Evolutionary conservation across 2,888 invertebrate genomes (phyloP).

Genomic region (Andrena hattorfiana): DNA sequence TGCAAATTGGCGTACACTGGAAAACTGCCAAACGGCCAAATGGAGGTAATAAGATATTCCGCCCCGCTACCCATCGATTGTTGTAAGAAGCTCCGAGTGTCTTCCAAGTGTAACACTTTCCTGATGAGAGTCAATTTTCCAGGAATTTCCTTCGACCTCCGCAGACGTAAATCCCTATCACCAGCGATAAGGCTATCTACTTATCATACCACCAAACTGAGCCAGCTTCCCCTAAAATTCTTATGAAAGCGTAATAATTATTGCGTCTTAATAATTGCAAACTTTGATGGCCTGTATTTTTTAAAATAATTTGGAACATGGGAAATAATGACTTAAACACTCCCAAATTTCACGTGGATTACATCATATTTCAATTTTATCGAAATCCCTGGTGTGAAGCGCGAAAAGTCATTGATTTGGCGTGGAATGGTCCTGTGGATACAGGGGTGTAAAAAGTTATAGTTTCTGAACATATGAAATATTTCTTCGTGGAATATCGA

Average conservation of each 20-base stretch:
- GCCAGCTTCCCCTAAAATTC: background rate
- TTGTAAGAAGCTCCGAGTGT: slow-evolving; percentile 42
- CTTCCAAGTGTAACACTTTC: slow-evolving; percentile 37
- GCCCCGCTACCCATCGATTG: slow-evolving; percentile 55
- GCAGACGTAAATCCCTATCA: background rate
- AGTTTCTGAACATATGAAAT: background rate
- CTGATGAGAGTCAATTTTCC: slow-evolving; percentile 40
- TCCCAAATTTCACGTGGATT: no score
- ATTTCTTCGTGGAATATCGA: background rate
- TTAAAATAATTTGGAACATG: no score
- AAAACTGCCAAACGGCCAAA: slow-evolving; percentile 57
- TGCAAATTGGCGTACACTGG: slow-evolving; percentile 65
- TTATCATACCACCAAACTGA: background rate
- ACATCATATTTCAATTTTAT: no score
- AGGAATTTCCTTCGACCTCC: background rate
- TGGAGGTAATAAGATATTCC: slow-evolving; percentile 61
- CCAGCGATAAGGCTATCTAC: background rate
- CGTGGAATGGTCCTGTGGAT: no score
- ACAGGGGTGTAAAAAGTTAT: no score
- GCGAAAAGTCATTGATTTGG: no score
- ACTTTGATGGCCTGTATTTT: no score
- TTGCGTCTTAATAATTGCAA: no score
- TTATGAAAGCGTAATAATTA: no score
- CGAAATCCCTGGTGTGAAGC: no score
- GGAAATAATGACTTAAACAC: no score